Evolutionary conservation across 2,888 invertebrate genomes (phyloP), one percentile per base, ranked within the genome.

Genomic region (Sisyra terminalis): DNA sequence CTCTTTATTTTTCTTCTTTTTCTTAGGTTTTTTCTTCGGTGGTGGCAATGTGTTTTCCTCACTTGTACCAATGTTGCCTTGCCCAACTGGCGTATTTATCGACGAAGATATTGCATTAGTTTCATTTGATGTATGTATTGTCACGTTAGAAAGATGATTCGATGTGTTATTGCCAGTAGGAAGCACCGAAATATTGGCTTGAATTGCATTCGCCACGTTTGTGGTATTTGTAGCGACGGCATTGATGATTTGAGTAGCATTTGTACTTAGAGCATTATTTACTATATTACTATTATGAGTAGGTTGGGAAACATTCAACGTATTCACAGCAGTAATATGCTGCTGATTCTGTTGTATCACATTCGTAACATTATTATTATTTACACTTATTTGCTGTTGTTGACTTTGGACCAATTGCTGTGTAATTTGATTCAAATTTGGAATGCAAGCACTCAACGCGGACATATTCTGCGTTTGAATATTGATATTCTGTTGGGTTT

Each of bases 1-100:
- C 42, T 66, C 66, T 50, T 65, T 67, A 40, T 66, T 60, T 49
- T 69, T 69, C 46, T 66, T 65, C 54, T 71, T 71, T 52, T 73
- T 72, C 52, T 71, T 71, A 2, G 62, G 59, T 48, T 65, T 65
- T 49, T 64, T 65, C 51, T 64, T 64, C 24, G 68, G 66, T 36
- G 64, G 63, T n/a, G 62, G 63, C 14, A 60, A 49, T 15, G 60
- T 48, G 48, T 51, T 14, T 10, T 15, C 18, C n/a, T 9, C 14
- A 13, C 17, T 16, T n/a, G 29, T 24, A 30, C 9, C 3, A 14
- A 38, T n/a, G 7, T 8, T 16, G 2, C 11, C 17, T 15, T 38
- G 14, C 15, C 15, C 38, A n/a, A 14, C 29, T 2, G 8, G 13
- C 2, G 31, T 16, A 17, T 7, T 13, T 11, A 8, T 16, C 32